Evolutionary conservation across 2,888 invertebrate species (phyloP).

Genomic region (Lasiommata megera): DNA sequence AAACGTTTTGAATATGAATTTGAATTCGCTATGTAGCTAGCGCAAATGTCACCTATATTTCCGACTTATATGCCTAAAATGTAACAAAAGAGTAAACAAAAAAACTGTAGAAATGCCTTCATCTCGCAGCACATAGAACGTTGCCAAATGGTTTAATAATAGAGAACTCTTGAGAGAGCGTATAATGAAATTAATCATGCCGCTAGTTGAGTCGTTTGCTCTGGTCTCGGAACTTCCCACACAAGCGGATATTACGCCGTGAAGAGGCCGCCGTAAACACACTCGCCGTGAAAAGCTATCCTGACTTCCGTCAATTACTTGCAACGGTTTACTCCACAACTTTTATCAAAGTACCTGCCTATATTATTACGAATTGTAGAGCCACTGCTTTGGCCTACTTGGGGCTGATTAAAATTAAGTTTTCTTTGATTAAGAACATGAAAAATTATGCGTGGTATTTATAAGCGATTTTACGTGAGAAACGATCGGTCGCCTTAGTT

Average conservation of each 20-base stretch:
- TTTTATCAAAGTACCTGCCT: conserved; percentile 18
- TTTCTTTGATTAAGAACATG: too few relatives aligned
- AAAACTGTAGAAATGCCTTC: not conserved
- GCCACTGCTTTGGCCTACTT: not conserved
- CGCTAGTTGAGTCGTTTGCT: conserved; percentile 59
- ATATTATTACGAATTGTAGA: not conserved
- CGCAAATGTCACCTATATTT: too few relatives aligned
- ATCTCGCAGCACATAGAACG: not conserved
- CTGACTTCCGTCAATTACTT: conserved; percentile 62
- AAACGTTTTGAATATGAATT: too few relatives aligned
- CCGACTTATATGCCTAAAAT: not conserved
- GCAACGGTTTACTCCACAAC: conserved; percentile 30
- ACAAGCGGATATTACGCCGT: conserved; percentile 74
- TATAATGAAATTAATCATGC: conserved; percentile 69
- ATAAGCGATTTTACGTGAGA: too few relatives aligned
- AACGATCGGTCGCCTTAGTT: too few relatives aligned
- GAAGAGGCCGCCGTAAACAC: conserved; percentile 70
- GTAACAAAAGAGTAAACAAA: not conserved
- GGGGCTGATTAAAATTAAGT: not conserved
- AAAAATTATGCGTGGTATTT: too few relatives aligned
- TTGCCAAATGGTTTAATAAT: conserved; percentile 10
- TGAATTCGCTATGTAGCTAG: too few relatives aligned
- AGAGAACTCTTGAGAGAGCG: conserved; percentile 9
- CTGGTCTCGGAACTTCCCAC: conserved; percentile 56
- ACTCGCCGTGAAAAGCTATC: conserved; percentile 52